These are phyloP conservation scores for Ophioninae sp. DNA, from an alignment of 2,888 invertebrate genomes.

Conservation along the genomic window DNA sequence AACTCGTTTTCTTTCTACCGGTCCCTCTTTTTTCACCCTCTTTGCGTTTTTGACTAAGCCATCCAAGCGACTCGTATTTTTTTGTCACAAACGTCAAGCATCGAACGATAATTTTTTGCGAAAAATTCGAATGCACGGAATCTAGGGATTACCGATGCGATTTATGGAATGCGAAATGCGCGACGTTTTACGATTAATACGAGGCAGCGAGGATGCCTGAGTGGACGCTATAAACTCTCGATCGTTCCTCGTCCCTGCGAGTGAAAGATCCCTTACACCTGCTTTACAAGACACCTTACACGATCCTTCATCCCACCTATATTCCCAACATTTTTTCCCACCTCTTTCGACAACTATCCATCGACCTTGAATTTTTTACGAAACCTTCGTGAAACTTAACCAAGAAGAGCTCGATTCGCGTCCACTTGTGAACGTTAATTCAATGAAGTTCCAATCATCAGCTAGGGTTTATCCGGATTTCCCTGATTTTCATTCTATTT, in stretches of 20 bases:
- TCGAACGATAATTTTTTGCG: conserved; percentile 49
- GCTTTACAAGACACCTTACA: conserved; percentile 69
- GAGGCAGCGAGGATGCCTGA: conserved; percentile 27
- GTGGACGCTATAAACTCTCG: conserved; percentile 49
- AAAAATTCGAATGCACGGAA: conserved; percentile 58
- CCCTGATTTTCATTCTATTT: too few relatives aligned
- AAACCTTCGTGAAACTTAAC: conserved; percentile 54
- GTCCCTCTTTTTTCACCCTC: conserved; percentile 36
- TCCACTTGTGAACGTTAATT: conserved; percentile 62
- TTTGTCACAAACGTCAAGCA: conserved; percentile 49
- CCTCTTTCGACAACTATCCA: conserved; percentile 10
- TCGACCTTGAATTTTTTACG: background rate
- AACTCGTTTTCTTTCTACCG: conserved; percentile 18
- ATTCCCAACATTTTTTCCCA: conserved; percentile 39
- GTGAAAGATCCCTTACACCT: conserved; percentile 73
- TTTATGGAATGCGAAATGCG: conserved; percentile 39
- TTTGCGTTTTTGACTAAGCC: conserved; percentile 8
- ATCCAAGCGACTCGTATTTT: conserved; percentile 46
- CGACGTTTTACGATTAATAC: conserved; percentile 42
- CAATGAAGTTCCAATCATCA: conserved; percentile 38
- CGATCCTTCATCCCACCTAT: conserved; percentile 44
- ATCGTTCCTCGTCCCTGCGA: conserved; percentile 51
- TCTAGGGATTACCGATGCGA: too few relatives aligned
- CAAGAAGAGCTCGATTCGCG: conserved; percentile 37
- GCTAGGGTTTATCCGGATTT: background rate